These are phyloP conservation scores for Pipra filicauda DNA, from an alignment of 2,113 vertebrate genomes.

Conservation along the genomic window DNA sequence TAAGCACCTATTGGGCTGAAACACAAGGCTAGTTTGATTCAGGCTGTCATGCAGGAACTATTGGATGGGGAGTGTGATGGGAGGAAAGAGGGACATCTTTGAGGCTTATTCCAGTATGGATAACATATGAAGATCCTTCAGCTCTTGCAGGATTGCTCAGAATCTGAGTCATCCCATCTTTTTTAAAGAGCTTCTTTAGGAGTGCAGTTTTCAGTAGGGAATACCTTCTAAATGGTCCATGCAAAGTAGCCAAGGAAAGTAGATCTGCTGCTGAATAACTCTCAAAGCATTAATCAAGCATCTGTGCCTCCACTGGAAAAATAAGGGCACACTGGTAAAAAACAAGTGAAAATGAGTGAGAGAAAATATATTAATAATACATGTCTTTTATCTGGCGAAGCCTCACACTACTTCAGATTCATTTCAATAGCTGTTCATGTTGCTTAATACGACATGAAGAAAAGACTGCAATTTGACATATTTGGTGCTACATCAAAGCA, in stretches of 20 bases:
- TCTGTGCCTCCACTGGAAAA: neutral
- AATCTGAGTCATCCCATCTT: neutral
- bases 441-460: neutral
- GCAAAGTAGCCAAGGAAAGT: neutral
- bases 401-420: neutral
- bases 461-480: neutral
- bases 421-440: neutral
- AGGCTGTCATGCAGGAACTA: neutral
- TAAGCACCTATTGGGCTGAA: neutral
- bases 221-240: neutral
- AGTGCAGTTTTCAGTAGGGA: neutral
- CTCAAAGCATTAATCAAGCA: neutral
- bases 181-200: neutral
- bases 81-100: neutral
- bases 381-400: neutral
- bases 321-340: neutral
- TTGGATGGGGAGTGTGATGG: neutral
- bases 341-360: neutral
- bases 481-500: constrained; percentile 34
- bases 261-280: neutral
- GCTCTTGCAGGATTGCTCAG: neutral
- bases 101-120: neutral
- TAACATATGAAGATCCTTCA: neutral
- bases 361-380: neutral
- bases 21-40: neutral